Conservation (phyloP, 2,113 vertebrate genomes). For the Plecturocebus donacophilus region DNA sequence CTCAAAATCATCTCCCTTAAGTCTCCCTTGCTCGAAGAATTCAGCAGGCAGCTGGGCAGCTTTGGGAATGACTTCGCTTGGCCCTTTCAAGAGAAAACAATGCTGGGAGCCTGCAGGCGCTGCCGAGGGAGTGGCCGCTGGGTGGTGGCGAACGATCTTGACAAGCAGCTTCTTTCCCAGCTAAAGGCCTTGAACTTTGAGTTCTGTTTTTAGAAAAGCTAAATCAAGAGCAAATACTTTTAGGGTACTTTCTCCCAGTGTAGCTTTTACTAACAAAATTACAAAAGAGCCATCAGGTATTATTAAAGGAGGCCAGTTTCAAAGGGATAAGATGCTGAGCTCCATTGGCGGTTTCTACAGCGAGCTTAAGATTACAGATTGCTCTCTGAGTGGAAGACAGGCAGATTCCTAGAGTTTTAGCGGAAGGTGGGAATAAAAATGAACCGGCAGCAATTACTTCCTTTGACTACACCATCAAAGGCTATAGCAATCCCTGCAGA, state of each 20-base stretch:
- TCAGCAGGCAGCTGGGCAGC: background rate
- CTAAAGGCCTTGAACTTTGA: slow-evolving; percentile 67
- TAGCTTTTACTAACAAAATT: slow-evolving; percentile 36
- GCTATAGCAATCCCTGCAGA: background rate
- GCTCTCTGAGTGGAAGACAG: background rate
- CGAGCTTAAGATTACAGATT: background rate
- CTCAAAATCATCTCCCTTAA: background rate
- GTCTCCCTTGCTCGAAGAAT: background rate
- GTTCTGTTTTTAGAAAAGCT: slow-evolving; percentile 75
- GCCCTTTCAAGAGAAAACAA: slow-evolving; percentile 61
- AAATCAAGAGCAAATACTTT: slow-evolving; percentile 69
- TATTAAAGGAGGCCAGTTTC: background rate
- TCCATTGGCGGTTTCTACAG: background rate
- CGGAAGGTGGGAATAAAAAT: background rate
- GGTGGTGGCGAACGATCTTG: background rate
- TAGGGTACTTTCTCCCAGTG: slow-evolving; percentile 39
- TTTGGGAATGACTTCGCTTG: slow-evolving; percentile 63
- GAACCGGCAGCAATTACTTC: background rate
- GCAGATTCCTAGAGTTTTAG: background rate
- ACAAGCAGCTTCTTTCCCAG: slow-evolving; percentile 62
- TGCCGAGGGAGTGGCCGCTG: background rate
- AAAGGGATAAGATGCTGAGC: background rate
- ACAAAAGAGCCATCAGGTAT: slow-evolving; percentile 34
- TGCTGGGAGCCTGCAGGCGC: background rate
- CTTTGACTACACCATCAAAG: background rate